These are phyloP conservation scores for Callipepla squamata DNA, from an alignment of 2,113 vertebrate species.

Conservation along the genomic window DNA sequence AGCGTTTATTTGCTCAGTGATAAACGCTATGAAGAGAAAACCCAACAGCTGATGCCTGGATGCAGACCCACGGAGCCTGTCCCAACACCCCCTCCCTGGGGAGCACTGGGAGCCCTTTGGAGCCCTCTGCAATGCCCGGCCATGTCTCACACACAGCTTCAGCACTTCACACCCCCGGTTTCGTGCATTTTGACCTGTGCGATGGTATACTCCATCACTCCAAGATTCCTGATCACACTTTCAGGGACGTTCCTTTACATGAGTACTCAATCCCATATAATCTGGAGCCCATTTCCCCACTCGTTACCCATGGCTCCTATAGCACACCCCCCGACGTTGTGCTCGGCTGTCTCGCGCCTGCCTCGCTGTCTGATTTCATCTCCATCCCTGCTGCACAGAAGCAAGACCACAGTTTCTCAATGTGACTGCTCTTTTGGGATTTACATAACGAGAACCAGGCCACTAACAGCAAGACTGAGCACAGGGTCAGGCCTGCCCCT, in stretches of 20 bases:
- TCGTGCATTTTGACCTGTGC: background rate
- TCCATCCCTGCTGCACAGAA: background rate
- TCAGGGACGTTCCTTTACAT: background rate
- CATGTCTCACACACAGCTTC: background rate
- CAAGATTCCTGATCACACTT: background rate
- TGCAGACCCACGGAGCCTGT: background rate
- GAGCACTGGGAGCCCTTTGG: background rate
- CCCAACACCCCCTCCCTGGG: background rate
- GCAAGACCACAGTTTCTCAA: background rate
- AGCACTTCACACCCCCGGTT: background rate
- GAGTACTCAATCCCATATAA: background rate
- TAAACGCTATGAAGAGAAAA: background rate
- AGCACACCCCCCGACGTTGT: fast-evolving
- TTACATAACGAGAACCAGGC: fast-evolving
- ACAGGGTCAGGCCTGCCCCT: background rate
- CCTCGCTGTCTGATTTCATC: background rate
- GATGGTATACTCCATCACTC: background rate
- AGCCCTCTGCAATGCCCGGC: background rate
- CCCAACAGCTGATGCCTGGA: background rate
- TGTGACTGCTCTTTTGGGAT: fast-evolving
- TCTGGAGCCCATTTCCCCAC: background rate
- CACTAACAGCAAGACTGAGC: background rate
- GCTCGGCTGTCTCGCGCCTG: background rate
- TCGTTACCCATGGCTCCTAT: fast-evolving
- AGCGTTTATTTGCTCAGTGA: background rate